Conservation (phyloP, 2,888 invertebrate genomes). For the Eurois occulta region DNA sequence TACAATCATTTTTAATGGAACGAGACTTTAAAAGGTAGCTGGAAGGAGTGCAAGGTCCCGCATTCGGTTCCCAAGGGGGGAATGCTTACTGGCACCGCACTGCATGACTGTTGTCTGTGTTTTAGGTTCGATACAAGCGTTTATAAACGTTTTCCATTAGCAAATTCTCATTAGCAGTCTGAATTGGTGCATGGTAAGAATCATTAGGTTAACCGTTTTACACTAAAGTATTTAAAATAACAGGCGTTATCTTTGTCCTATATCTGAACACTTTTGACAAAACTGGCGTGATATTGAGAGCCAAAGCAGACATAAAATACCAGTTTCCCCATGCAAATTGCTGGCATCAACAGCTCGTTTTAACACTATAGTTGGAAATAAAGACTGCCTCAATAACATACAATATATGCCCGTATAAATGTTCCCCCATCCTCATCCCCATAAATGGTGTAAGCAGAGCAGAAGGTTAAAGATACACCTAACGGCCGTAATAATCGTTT, state of each 20-base stretch:
- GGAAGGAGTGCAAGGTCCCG: background rate
- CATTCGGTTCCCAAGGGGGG: background rate
- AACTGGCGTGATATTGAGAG: background rate
- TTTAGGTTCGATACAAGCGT: background rate
- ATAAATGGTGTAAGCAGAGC: slow-evolving; percentile 61
- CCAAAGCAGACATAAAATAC: background rate
- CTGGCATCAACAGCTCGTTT: slow-evolving; percentile 2
- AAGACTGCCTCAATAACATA: slow-evolving; percentile 8
- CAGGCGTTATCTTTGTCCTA: background rate
- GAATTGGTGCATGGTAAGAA: background rate
- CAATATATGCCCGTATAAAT: slow-evolving; percentile 29
- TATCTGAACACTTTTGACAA: background rate
- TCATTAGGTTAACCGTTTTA: background rate
- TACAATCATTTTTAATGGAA: background rate
- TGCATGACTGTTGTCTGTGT: background rate
- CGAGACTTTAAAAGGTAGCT: background rate
- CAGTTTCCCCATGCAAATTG: background rate
- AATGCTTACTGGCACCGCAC: background rate
- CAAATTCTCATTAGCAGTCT: background rate
- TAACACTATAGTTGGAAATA: background rate
- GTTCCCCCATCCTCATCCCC: slow-evolving; percentile 17
- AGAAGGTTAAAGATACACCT: slow-evolving; percentile 67
- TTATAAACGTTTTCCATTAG: background rate
- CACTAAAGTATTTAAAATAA: background rate
- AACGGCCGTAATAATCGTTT: slow-evolving; percentile 65